These are phyloP conservation scores for Urocolius indicus DNA, from an alignment of 2,113 vertebrate genomes.

Conservation along the genomic window DNA sequence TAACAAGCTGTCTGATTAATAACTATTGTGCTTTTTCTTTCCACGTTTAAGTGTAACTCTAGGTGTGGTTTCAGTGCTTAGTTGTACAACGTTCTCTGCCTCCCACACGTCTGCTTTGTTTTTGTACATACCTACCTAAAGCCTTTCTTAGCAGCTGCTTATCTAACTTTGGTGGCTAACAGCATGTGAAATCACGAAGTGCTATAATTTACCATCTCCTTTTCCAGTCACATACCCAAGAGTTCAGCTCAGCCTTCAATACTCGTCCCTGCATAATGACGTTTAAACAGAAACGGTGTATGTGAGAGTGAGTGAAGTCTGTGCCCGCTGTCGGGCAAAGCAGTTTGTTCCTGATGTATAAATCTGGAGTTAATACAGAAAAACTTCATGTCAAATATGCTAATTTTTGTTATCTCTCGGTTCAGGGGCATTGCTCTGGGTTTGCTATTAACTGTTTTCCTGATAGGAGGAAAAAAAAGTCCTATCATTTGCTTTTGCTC, in stretches of 20 bases:
- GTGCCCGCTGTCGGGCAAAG: not conserved
- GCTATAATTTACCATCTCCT: not conserved
- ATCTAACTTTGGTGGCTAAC: not conserved
- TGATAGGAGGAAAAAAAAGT: not conserved
- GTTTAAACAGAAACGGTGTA: not conserved
- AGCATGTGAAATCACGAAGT: not conserved
- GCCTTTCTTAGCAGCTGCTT: not conserved
- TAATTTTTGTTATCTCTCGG: not conserved
- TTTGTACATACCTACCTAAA: not conserved
- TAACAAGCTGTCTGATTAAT: not conserved
- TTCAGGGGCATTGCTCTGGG: constrained; percentile 21
- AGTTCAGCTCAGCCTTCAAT: not conserved
- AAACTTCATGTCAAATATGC: not conserved
- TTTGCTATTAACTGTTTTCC: constrained; percentile 57
- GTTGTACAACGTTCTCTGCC: not conserved
- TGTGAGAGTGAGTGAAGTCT: not conserved
- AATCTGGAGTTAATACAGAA: not conserved
- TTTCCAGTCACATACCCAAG: not conserved
- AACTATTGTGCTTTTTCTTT: not conserved
- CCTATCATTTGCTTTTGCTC: constrained; percentile 32
- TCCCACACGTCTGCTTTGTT: not conserved
- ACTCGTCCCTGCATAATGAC: not conserved
- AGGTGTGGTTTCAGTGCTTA: not conserved
- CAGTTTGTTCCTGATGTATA: not conserved
- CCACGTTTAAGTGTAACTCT: not conserved